phyloP scores from a whole-genome alignment of 2,113 vertebrate species.

The Athene cunicularia region DNA sequence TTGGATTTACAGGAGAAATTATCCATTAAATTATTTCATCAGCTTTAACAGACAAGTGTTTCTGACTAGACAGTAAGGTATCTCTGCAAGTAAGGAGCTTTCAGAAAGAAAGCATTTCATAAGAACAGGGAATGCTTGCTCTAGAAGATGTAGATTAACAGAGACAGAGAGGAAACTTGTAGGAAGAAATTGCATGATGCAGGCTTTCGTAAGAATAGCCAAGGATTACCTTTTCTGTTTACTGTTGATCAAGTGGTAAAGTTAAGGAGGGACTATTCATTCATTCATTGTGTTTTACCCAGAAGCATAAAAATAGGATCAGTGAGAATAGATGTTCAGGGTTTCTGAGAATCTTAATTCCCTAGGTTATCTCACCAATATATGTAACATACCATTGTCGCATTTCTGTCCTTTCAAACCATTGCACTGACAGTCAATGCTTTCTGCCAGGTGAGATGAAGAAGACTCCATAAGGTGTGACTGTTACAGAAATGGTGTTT shows the following conservation, averaged over 20 bases:
- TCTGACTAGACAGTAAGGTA: background rate
- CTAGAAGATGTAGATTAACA: background rate
- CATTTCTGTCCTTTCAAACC: background rate
- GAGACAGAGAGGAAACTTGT: background rate
- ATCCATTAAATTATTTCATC: background rate
- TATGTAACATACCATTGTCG: background rate
- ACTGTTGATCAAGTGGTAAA: background rate
- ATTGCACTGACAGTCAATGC: background rate
- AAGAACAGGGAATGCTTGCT: background rate
- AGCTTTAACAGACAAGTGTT: background rate
- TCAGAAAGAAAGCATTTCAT: background rate
- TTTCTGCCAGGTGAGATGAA: background rate
- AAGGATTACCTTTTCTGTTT: background rate
- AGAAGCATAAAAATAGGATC: background rate
- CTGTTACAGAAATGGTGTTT: background rate
- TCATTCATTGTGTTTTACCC: background rate
- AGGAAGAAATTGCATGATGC: background rate
- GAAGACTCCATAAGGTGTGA: background rate
- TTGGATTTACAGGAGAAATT: background rate
- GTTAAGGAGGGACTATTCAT: background rate
- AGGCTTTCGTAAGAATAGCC: background rate
- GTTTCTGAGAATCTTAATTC: background rate
- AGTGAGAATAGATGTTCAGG: background rate
- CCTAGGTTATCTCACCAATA: background rate
- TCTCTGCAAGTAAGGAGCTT: background rate